A percentile compares a stretch with the other conserved stretches of the same genome.
These are phyloP conservation scores for Crax fasciolata DNA, from an alignment of 2,797 vertebrate genomes.

Conservation along the genomic window DNA sequence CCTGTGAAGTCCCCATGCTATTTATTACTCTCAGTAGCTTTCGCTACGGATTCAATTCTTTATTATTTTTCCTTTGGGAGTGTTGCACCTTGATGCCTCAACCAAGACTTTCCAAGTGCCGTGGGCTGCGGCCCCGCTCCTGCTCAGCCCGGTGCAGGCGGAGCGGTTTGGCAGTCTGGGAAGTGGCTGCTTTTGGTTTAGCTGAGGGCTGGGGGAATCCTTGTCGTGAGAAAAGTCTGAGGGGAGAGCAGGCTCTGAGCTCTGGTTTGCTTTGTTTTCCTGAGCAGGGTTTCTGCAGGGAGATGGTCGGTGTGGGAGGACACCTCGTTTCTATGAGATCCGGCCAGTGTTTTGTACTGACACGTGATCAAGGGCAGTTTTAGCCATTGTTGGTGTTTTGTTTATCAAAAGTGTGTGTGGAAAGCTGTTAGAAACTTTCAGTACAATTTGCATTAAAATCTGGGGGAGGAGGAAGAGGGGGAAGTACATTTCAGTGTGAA, in stretches of 20 bases:
- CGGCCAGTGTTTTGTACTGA: not conserved
- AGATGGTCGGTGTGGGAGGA: not conserved
- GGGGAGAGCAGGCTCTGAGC: not conserved
- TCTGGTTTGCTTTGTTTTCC: conserved; percentile 26
- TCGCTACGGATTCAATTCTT: conserved; percentile 5
- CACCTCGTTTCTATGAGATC: not conserved
- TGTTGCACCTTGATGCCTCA: not conserved
- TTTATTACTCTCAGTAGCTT: not conserved
- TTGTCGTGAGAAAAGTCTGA: not conserved
- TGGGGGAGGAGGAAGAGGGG: not conserved
- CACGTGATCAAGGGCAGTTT: not conserved
- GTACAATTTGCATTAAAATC: not conserved
- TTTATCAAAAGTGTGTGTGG: not conserved
- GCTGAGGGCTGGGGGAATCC: not conserved
- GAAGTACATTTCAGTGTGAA: not conserved
- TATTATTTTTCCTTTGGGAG: not conserved
- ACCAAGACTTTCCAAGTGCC: fast-evolving
- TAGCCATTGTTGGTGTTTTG: not conserved
- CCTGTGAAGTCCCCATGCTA: not conserved
- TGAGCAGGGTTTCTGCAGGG: not conserved
- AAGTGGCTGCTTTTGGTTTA: not conserved
- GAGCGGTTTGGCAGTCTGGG: not conserved
- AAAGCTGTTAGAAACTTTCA: conserved; percentile 22
- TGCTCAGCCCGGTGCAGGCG: fast-evolving
- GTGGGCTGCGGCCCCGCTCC: not conserved